A percentile compares a stretch with the other conserved stretches of the same genome.
phyloP scores from a whole-genome alignment of 2,888 invertebrate species.

The Rhamphomyia laevipes region DNA sequence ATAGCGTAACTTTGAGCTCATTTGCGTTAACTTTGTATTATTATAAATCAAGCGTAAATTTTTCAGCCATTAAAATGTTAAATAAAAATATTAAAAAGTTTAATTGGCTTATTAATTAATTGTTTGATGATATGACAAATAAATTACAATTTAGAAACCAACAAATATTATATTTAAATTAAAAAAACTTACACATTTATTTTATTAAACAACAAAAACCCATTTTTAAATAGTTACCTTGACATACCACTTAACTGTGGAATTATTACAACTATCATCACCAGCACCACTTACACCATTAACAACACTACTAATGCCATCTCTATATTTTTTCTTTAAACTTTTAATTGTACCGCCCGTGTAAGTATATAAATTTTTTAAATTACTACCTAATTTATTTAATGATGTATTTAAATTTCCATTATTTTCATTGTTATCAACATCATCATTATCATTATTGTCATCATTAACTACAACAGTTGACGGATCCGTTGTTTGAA shows the following conservation, averaged over 20 bases:
- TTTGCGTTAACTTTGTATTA: too few species aligned
- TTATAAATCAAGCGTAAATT: too few species aligned
- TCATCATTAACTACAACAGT: not conserved
- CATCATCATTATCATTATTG: not conserved
- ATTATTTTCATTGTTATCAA: constrained; percentile 2
- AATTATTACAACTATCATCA: not conserved
- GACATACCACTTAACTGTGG: constrained; percentile 52
- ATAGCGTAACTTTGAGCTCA: too few species aligned
- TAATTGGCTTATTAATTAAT: too few species aligned
- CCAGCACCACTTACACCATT: not conserved
- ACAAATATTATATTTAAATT: not conserved
- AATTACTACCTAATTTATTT: constrained; percentile 20
- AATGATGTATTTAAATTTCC: constrained; percentile 21
- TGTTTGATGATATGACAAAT: too few species aligned
- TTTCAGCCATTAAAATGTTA: too few species aligned
- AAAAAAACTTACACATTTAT: not conserved
- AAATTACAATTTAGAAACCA: not conserved
- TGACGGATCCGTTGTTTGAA: too few species aligned
- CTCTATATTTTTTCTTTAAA: constrained; percentile 26
- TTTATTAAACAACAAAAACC: constrained; percentile 21
- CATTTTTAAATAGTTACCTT: constrained; percentile 46
- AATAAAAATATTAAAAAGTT: too few species aligned
- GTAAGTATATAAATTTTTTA: constrained; percentile 33
- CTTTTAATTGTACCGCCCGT: constrained; percentile 31
- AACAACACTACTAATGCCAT: too few species aligned